Base-by-base conservation (phyloP, 2,888 invertebrate species). In the Andrena trimmerana region DNA sequence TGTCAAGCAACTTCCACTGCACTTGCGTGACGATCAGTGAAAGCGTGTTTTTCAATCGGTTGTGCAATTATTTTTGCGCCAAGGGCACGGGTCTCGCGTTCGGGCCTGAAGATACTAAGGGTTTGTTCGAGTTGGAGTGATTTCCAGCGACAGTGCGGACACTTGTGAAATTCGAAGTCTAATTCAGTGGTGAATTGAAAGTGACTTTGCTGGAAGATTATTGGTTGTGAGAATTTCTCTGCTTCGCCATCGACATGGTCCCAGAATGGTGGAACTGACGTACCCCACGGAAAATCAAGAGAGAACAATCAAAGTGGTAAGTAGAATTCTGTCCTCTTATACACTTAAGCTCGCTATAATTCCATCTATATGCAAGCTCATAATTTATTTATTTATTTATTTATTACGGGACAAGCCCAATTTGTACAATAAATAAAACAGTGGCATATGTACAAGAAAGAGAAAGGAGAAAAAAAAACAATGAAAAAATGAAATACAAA, bases 191-290 rank as follows among this genome's bases (percentile, higher is more conserved):
- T 36, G 16, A 24, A 42, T 36, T 29, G 2, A 27, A 57, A 50
- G 70, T 70, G 70, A 59, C 29, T 27, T 73, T 59, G 2, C 8
- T 73, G 65, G 54, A 48, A 24, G 16, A 2, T 54, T 2, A 8
- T 29, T 36, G 29, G n/a, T 66, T 10, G 29, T 8, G 24, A 10
- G 24, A 57, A 57, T 24, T 24, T 27, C 10, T 24, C 24, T 1
- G 20, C 24, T 6, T 20, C 16, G 13, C n/a, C 6, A 8, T 24
- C 16, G 50, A 52, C 2, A 72, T 50, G 65, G 29, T 68, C 7
- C 13, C 69, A 73, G 54, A n/a, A 87, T 87, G 87, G 87, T 87
- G 7, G 85, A 87, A 42, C 31, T 87, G 80, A 87, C 83, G 48
- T 83, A 87, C 52, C 76, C 81, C 6, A 29, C 36, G 10, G 78